Evolutionary conservation across 2,113 vertebrate species (phyloP), one percentile per base, ranked within the genome.

Genomic region (Pseudorasbora parva): DNA sequence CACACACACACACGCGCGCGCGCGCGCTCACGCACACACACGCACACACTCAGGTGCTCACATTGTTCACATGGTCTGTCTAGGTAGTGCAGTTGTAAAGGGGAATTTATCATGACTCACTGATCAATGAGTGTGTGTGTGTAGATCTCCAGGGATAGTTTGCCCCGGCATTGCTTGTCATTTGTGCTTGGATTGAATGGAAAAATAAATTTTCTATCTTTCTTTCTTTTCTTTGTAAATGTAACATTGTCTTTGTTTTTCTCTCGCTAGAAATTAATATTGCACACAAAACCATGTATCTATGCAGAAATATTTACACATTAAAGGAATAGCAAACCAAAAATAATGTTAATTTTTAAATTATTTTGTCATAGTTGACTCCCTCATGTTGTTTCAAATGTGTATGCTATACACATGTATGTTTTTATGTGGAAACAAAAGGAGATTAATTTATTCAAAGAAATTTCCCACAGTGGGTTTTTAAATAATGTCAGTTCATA

Each of bases 51-150:
- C 74, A 77, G 62, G 45, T 81, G 79, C 62, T 86, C 73, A 86
- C 56, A 30, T 62, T 66, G 68, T 75, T 72, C 66, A 72, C 51
- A 37, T 72, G 62, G 49, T 69, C 72, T 83, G 81, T 83, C 17
- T 83, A 83, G 47, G 51, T 79, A 69, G 84, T 80, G 84, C 86
- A 79, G 59, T 68, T 66, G 82, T 85, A 80, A 85, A 83, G 77
- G 69, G 77, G 81, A 79, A 59, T 82, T 78, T 87, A 47, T 80
- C 80, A 83, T 82, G 68, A 83, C 14, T 83, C 68, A 83, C 83
- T 84, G 75, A 86, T 83, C 64, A 64, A 25, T 79, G 75, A 83
- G 81, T 79, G 59, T 79, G 57, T 84, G 33, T 37, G 37, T 37
- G 37, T 75, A 83, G n/a, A 19, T 68, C 79, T 71, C 81, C 59